Evolutionary conservation across 2,113 vertebrate genomes (phyloP), one percentile per base, ranked within the genome.

Genomic region (Hippocampus zosterae): DNA sequence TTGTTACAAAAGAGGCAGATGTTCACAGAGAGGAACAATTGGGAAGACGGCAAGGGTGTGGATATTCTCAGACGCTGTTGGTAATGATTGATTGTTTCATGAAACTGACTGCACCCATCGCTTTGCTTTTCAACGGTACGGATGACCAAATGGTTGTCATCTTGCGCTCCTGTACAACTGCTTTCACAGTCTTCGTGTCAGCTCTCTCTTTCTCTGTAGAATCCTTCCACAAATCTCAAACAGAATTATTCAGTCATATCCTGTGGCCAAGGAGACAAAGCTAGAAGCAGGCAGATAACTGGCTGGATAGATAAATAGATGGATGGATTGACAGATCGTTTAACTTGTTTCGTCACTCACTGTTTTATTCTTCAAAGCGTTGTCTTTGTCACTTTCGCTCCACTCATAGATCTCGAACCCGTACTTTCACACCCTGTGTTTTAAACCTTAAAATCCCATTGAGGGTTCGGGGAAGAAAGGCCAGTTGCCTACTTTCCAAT

Each of bases 171-270:
- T 15, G 21, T 23, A 83, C 82, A 79, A 62, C 75, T 79, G 71
- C 84, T 88, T 83, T 85, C 80, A 79, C 84, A 87, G 81, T 72
- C 72, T 66, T 56, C 73, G 64, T 71, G 65, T 81, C 83, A 78
- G 86, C 72, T 84, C 77, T 69, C 62, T 52, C 27, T n/a, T 37
- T 68, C 50, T n/a, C 67, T 55, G 29, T 4, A 19, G 42, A 44
- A 69, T 82, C 71, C 77, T 85, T 79, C 76, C 71, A 74, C 76
- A 86, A 86, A 88, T 85, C 84, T 89, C 84, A 89, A 88, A 89
- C 81, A 85, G 88, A 90, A 89, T 90, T 81, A 90, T 90, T 89
- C 85, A 90, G 81, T 74, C 68, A 72, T 81, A 0, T 80, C 85
- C 86, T 0, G 37, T 79, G 78, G 88, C 85, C 75, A 84, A 67